These are phyloP conservation scores for Ichneumoninae sp. DNA, from an alignment of 2,888 invertebrate species.

Conservation along the genomic window DNA sequence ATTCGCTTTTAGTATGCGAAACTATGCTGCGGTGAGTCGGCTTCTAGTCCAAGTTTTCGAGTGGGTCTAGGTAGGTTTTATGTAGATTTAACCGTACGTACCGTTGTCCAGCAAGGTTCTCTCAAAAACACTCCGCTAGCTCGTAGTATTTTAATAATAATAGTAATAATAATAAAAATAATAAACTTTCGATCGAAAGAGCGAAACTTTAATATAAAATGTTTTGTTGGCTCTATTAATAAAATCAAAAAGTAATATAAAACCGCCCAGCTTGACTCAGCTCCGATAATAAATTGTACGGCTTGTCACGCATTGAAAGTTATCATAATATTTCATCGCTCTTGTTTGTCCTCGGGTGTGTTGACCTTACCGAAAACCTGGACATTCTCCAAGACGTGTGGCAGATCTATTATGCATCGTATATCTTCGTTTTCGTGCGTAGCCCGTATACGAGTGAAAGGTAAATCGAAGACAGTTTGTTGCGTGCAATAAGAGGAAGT, in stretches of 20 bases:
- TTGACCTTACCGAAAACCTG: constrained; percentile 39
- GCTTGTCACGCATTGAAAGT: constrained; percentile 9
- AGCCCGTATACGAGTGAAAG: neutral
- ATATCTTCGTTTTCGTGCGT: neutral
- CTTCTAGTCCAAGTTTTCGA: neutral
- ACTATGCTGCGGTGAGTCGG: neutral
- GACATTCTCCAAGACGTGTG: constrained; percentile 31
- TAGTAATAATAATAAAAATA: no score
- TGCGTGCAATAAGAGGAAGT: neutral
- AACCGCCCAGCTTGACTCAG: neutral
- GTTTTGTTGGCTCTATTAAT: neutral
- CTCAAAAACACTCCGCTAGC: no score
- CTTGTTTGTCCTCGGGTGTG: constrained; percentile 40
- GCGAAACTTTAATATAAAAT: neutral
- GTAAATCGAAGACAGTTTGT: constrained; percentile 4
- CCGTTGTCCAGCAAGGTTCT: no score
- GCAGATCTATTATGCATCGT: neutral
- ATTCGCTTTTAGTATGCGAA: constrained; percentile 8
- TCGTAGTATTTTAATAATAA: no score
- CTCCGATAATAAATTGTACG: constrained; percentile 1
- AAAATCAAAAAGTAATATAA: neutral
- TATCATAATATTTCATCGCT: constrained; percentile 20
- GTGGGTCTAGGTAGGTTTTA: no score
- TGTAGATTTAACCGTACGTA: no score
- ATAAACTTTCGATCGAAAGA: no score